These are phyloP conservation scores for Epizoanthus rinbou DNA, from an alignment of 92 coral and sea anemone genomes.

Conservation along the genomic window DNA sequence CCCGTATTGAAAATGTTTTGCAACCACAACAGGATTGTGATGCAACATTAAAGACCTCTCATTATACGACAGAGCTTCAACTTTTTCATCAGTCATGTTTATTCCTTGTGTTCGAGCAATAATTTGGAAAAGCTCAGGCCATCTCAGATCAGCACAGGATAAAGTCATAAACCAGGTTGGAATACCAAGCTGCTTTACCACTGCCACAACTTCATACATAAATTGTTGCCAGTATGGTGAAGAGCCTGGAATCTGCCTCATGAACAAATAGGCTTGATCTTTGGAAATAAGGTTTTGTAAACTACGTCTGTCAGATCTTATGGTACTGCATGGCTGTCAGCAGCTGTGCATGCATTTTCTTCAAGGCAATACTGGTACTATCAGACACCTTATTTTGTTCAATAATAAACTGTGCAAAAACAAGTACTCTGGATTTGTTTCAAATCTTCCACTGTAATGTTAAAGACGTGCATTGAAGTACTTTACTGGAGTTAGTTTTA, in stretches of 20 bases:
- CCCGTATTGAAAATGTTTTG: too few relatives aligned
- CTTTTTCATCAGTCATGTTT: conserved; percentile 15
- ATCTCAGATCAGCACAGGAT: conserved; percentile 69
- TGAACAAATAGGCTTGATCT: conserved; percentile 48
- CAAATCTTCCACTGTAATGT: not conserved
- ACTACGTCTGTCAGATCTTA: too few relatives aligned
- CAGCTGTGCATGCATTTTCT: too few relatives aligned
- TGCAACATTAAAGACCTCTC: conserved; percentile 58
- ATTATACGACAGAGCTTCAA: conserved; percentile 60
- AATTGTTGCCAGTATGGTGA: conserved; percentile 79
- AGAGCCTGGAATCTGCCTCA: conserved; percentile 46
- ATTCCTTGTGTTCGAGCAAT: too few relatives aligned
- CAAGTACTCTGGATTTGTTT: too few relatives aligned
- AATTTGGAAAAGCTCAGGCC: conserved; percentile 11
- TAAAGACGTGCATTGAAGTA: conserved; percentile 5
- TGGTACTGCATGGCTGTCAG: not conserved
- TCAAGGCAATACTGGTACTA: too few relatives aligned
- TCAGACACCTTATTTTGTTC: too few relatives aligned
- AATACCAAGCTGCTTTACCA: conserved; percentile 54
- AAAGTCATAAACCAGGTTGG: conserved; percentile 42
- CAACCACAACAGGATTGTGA: not conserved
- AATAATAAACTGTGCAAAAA: too few relatives aligned
- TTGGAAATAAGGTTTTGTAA: conserved; percentile 53
- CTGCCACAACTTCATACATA: conserved; percentile 68
- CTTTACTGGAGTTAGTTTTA: not conserved